Base-by-base conservation (phyloP, 2,888 invertebrate species). In the Oligia strigilis region DNA sequence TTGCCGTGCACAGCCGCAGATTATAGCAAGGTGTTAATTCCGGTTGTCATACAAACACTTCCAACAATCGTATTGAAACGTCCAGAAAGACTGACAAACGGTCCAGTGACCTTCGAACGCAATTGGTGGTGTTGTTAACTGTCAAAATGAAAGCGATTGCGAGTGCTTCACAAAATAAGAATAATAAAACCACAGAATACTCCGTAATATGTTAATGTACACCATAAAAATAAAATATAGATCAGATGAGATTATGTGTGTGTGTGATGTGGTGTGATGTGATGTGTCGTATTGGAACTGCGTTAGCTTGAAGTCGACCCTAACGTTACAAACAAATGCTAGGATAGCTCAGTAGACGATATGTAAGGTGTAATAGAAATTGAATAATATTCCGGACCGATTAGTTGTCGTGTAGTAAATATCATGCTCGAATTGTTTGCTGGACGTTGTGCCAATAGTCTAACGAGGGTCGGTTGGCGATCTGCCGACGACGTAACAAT, bases 391-490 rank as follows among this genome's bases (percentile, higher is more conserved):
- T n/a, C 17, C 23, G 0, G 19, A 49, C 14, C 36, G 23, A 60
- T 66, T 13, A 43, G 14, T 43, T 43, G 64, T 71, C 77, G 17
- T 66, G 14, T 49, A 66, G 49, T 73, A 78, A 70, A 71, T 60
- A 78, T 52, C 6, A 55, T 23, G 70, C 40, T 73, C 52, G 70
- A 80, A 65, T 65, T 65, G 71, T 66, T 66, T 49, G 71, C 23
- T 64, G 66, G 23, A 58, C 58, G 9, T 40, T 71, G 72, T 79
- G 72, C 83, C 83, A 83, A 82, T 64, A 79, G n/a, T 40, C 4
- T 66, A 11, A 71, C 73, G 71, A 74, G 49, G 43, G 49, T 29
- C 73, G 17, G 40, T 75, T 83, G 84, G 83, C 83, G 81, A 66
- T n/a, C 60, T 84, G 83, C 83, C 83, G 71, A 81, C 72, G 40